phyloP scores from a whole-genome alignment of 2,113 vertebrate genomes.

The Mystacornis crossleyi region DNA sequence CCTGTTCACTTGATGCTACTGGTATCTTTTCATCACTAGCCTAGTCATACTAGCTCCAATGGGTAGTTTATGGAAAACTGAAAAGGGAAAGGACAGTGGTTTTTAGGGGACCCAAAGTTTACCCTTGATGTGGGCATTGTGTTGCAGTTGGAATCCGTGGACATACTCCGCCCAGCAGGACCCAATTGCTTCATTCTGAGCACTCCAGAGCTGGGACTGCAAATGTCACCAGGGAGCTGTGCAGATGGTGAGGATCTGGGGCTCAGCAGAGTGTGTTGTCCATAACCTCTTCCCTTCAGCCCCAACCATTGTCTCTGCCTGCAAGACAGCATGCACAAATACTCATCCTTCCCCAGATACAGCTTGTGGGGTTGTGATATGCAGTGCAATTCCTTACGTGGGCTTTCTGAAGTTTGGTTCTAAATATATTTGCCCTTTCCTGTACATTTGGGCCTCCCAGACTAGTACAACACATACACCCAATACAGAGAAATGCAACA shows the following conservation, averaged over 20 bases:
- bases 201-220: not conserved
- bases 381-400: not conserved
- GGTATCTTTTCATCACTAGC: not conserved
- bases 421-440: not conserved
- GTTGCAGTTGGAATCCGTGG: not conserved
- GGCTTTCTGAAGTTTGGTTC: not conserved
- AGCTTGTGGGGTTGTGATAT: not conserved
- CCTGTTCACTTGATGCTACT: not conserved
- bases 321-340: not conserved
- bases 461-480: not conserved
- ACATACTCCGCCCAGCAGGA: not conserved
- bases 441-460: not conserved
- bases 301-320: not conserved
- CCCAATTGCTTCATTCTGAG: not conserved
- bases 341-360: not conserved
- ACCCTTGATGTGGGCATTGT: not conserved
- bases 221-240: fast-evolving
- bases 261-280: not conserved
- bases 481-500: not conserved
- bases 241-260: fast-evolving
- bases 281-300: not conserved
- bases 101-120: not conserved
- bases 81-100: fast-evolving
- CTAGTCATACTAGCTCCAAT: not conserved
- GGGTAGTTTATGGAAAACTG: not conserved